These are phyloP conservation scores for Endomychus coccineus DNA, from an alignment of 2,888 invertebrate genomes.

Conservation along the genomic window DNA sequence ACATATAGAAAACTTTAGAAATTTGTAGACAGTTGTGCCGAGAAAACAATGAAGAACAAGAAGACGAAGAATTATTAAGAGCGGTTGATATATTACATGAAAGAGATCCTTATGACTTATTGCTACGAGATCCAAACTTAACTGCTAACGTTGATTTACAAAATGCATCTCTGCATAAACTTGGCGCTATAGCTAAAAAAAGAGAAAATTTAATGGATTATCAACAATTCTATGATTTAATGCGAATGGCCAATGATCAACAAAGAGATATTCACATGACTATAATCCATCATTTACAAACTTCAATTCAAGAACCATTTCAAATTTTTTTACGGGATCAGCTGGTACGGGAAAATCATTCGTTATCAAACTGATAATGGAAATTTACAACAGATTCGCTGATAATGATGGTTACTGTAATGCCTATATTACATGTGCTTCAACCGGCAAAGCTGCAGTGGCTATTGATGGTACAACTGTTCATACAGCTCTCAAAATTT, in stretches of 20 bases:
- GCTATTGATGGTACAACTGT: constrained; percentile 38
- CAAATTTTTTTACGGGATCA: constrained; percentile 25
- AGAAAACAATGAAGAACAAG: constrained; percentile 17
- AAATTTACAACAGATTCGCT: constrained; percentile 38
- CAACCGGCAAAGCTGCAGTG: constrained; percentile 38
- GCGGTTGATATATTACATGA: constrained; percentile 3
- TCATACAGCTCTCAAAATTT: constrained; percentile 23
- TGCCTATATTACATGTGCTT: constrained; percentile 37
- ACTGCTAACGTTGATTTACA: constrained; percentile 3
- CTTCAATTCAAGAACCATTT: too few relatives aligned
- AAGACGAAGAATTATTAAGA: constrained; percentile 11
- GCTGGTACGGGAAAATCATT: constrained; percentile 35
- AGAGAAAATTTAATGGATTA: constrained; percentile 13
- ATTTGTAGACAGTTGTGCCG: constrained; percentile 35
- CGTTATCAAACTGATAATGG: constrained; percentile 38
- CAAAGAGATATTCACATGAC: constrained; percentile 1
- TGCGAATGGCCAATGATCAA: constrained; percentile 3
- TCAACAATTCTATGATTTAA: constrained; percentile 8
- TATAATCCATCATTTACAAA: constrained; percentile 5
- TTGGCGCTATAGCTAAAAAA: constrained; percentile 13
- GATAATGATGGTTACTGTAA: constrained; percentile 34
- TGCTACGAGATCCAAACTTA: neutral
- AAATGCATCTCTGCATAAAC: constrained; percentile 3
- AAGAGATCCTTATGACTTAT: neutral
- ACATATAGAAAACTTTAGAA: constrained; percentile 32